phyloP scores from a whole-genome alignment of 2,888 invertebrate genomes.

The Girardia tigrina region DNA sequence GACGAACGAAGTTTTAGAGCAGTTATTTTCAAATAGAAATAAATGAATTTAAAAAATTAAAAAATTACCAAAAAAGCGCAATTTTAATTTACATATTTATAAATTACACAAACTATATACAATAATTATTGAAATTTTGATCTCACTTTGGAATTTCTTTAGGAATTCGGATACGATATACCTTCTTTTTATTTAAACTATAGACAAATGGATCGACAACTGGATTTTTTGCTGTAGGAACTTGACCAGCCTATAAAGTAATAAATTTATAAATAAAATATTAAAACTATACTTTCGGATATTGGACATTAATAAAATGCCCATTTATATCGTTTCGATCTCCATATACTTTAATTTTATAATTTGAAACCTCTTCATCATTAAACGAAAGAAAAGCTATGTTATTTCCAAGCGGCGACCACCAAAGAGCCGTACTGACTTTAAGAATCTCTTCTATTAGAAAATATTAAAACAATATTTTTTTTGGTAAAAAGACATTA shows the following conservation, averaged over 20 bases:
- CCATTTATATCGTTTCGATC: slow-evolving; percentile 24
- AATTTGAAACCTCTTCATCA: slow-evolving; percentile 19
- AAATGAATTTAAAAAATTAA: too few relatives aligned
- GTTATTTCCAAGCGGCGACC: slow-evolving; percentile 26
- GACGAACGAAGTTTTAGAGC: too few relatives aligned
- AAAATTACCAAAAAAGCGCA: too few relatives aligned
- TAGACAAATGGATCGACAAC: slow-evolving; percentile 9
- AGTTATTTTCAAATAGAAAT: too few relatives aligned
- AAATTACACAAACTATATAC: too few relatives aligned
- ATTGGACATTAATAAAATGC: slow-evolving; percentile 1
- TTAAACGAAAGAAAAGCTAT: slow-evolving; percentile 29
- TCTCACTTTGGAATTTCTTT: neutral
- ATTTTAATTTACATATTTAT: too few relatives aligned
- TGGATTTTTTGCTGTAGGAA: slow-evolving; percentile 4
- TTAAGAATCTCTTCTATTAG: slow-evolving; percentile 14
- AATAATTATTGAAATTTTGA: too few relatives aligned
- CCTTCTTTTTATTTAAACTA: neutral
- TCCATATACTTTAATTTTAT: slow-evolving; percentile 26
- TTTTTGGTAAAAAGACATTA: neutral
- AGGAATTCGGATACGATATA: neutral
- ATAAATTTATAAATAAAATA: slow-evolving; percentile 13
- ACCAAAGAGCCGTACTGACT: slow-evolving; percentile 25
- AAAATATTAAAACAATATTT: neutral
- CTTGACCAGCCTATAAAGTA: slow-evolving; percentile 16
- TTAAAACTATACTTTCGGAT: slow-evolving; percentile 21